A percentile compares a stretch with the other conserved stretches of the same genome.
phyloP scores from a whole-genome alignment of 2,797 vertebrate genomes.

The Phalloptychus januarius region DNA sequence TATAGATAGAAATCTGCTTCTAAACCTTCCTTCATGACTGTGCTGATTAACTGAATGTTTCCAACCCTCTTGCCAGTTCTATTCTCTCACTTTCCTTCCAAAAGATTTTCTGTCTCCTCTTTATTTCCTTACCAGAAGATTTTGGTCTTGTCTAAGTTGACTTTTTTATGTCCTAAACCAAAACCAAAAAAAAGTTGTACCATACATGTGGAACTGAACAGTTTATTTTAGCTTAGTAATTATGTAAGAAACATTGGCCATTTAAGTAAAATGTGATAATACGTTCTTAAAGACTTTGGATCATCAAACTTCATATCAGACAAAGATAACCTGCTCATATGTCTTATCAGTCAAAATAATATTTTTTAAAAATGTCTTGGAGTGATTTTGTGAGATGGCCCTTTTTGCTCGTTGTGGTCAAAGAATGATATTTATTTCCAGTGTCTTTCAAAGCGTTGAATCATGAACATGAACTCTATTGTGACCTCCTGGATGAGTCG shows the following conservation, averaged over 20 bases:
- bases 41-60: background rate
- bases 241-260: background rate
- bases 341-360: background rate
- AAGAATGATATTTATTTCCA: background rate
- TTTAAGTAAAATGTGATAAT: background rate
- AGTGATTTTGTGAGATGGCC: background rate
- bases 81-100: background rate
- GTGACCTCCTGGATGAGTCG: background rate
- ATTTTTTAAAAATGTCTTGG: background rate
- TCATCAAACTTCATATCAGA: too few species aligned
- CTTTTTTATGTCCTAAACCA: background rate
- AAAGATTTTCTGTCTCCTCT: background rate
- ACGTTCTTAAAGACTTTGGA: background rate
- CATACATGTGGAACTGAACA: background rate
- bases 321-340: background rate
- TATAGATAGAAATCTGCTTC: background rate
- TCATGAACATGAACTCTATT: background rate
- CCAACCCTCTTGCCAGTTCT: background rate
- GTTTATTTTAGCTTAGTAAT: background rate
- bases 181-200: background rate
- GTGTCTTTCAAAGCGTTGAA: background rate
- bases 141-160: background rate
- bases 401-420: background rate
- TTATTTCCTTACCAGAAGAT: background rate
- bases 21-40: background rate